phyloP scores from a whole-genome alignment of 2,113 vertebrate species.

The Sterna hirundo region DNA sequence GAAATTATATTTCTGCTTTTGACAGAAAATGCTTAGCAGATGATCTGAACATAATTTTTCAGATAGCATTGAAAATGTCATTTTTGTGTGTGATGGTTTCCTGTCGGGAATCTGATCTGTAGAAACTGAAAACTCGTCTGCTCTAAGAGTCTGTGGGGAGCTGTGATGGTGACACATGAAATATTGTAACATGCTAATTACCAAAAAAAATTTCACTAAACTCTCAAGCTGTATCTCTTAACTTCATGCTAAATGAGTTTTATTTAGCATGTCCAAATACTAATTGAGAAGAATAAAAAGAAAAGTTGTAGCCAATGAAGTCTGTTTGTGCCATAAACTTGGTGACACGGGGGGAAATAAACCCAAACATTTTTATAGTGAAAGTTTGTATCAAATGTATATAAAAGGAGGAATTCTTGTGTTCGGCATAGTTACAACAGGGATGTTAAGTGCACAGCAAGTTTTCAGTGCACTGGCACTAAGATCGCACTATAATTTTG shows the following conservation, averaged over 20 bases:
- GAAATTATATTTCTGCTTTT: background rate
- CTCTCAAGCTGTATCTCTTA: background rate
- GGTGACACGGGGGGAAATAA: rapidly evolving
- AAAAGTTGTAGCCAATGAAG: background rate
- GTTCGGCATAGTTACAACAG: background rate
- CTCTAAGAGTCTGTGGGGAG: background rate
- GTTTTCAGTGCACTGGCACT: background rate
- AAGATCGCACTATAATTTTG: background rate
- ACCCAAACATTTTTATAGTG: background rate
- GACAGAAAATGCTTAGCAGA: background rate
- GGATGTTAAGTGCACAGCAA: background rate
- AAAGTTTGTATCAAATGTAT: background rate
- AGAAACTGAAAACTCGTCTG: background rate
- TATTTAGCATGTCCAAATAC: background rate
- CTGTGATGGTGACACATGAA: background rate
- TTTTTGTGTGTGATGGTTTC: background rate
- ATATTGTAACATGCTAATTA: background rate
- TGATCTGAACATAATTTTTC: background rate
- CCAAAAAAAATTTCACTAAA: background rate
- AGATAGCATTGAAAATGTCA: background rate
- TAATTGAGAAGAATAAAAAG: background rate
- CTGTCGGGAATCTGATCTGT: background rate
- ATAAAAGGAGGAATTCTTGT: background rate
- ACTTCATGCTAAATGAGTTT: background rate
- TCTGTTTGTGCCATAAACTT: background rate